phyloP scores from a whole-genome alignment of 2,797 vertebrate genomes.

The Mastacembelus armatus region DNA sequence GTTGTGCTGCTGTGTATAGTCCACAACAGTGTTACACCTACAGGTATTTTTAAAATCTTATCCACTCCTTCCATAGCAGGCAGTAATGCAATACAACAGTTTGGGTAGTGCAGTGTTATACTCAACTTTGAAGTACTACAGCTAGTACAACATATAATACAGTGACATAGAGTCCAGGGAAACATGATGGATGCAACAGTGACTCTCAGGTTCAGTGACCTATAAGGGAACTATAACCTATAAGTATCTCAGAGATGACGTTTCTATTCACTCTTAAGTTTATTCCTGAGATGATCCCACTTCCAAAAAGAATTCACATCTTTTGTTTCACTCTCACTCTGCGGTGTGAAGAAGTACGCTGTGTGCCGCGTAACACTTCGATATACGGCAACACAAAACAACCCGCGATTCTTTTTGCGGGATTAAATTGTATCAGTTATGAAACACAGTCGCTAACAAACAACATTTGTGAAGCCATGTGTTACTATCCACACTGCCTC shows the following conservation, averaged over 20 bases:
- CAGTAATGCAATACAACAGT: too few species aligned
- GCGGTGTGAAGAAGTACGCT: constrained; percentile 19
- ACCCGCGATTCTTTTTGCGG: neutral
- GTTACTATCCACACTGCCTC: constrained; percentile 34
- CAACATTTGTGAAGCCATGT: constrained; percentile 8
- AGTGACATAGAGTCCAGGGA: too few species aligned
- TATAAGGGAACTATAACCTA: too few species aligned
- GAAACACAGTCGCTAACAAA: constrained; percentile 14
- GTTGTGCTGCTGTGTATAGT: neutral
- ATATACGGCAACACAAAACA: neutral
- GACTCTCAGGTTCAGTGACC: neutral
- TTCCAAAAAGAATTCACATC: constrained; percentile 4
- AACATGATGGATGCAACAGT: neutral
- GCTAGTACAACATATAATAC: neutral
- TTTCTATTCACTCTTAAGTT: constrained; percentile 11
- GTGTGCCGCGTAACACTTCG: constrained; percentile 1
- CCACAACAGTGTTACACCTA: too few species aligned
- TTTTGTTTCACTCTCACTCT: constrained; percentile 28
- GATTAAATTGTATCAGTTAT: constrained; percentile 1
- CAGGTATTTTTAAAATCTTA: too few species aligned
- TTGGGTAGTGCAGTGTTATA: too few species aligned
- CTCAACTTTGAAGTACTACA: too few species aligned
- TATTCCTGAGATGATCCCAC: constrained; percentile 1
- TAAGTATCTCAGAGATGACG: neutral
- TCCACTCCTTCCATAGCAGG: too few species aligned